phyloP scores from a whole-genome alignment of 2,113 vertebrate species.

The Malurus cyaneus region DNA sequence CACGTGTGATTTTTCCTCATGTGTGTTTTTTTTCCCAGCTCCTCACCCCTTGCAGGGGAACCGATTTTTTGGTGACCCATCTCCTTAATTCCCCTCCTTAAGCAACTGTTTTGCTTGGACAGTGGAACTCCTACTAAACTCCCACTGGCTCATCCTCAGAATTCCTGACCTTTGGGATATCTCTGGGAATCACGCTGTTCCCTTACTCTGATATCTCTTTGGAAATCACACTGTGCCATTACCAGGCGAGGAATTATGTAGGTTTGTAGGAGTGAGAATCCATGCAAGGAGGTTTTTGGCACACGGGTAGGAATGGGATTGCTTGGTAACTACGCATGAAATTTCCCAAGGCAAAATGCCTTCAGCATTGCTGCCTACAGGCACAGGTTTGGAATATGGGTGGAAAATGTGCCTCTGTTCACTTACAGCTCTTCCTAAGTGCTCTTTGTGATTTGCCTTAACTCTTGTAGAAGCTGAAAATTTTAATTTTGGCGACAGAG shows the following conservation, averaged over 20 bases:
- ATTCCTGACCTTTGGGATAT: neutral
- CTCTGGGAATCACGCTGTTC: neutral
- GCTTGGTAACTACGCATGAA: neutral
- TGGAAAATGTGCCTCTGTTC: neutral
- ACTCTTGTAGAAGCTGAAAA: neutral
- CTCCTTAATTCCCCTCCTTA: neutral
- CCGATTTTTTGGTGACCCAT: neutral
- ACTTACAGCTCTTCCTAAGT: neutral
- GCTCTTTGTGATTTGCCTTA: neutral
- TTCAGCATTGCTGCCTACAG: neutral
- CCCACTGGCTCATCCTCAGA: neutral
- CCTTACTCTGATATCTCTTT: neutral
- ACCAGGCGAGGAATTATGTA: neutral
- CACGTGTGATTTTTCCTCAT: neutral
- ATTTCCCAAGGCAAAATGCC: neutral
- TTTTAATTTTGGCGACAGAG: neutral
- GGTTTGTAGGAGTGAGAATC: neutral
- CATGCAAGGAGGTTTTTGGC: accelerated
- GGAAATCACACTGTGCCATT: neutral
- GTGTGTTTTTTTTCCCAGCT: neutral
- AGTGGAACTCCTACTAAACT: neutral
- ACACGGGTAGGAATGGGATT: neutral
- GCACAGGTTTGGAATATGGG: neutral
- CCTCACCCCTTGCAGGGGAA: neutral
- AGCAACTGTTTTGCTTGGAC: neutral